Percentiles rank a stretch among this genome's conserved stretches.
Evolutionary conservation across 2,113 vertebrate species (phyloP).

Genomic region (Mungos mungo): DNA sequence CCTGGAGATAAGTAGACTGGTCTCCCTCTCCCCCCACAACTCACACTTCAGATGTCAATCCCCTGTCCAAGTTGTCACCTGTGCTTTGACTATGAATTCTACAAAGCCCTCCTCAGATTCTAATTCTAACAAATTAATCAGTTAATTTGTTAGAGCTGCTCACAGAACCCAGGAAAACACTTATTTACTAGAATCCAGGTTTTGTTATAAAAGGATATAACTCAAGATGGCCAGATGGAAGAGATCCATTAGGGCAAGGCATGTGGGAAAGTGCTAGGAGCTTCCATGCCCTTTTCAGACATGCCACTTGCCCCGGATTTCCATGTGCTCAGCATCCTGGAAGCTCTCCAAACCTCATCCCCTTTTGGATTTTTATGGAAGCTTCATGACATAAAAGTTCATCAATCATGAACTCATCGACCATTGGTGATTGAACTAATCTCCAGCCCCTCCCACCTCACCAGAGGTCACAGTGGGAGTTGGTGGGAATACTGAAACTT

Average conservation of each 20-base stretch:
- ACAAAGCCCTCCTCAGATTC: background rate
- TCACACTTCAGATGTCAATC: background rate
- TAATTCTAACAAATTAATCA: too few species aligned
- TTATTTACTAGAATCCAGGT: background rate
- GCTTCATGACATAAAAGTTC: background rate
- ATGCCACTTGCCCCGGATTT: background rate
- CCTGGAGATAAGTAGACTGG: background rate
- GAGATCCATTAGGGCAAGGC: background rate
- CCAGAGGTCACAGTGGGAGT: background rate
- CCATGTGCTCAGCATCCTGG: background rate
- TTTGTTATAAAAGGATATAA: background rate
- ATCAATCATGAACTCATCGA: background rate
- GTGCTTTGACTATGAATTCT: background rate
- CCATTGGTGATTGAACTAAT: background rate
- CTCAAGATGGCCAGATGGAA: background rate
- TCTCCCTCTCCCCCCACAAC: rapidly evolving
- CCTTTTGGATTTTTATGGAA: background rate
- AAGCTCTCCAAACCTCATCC: background rate
- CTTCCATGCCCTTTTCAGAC: background rate
- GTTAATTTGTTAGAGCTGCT: background rate
- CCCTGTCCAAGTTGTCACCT: background rate
- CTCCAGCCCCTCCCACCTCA: background rate
- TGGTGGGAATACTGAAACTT: background rate
- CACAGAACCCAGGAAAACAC: background rate
- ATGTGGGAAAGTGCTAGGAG: background rate